A percentile compares a stretch with the other conserved stretches of the same genome.
phyloP scores from a whole-genome alignment of 2,888 invertebrate genomes.

The Euplagia quadripunctaria region DNA sequence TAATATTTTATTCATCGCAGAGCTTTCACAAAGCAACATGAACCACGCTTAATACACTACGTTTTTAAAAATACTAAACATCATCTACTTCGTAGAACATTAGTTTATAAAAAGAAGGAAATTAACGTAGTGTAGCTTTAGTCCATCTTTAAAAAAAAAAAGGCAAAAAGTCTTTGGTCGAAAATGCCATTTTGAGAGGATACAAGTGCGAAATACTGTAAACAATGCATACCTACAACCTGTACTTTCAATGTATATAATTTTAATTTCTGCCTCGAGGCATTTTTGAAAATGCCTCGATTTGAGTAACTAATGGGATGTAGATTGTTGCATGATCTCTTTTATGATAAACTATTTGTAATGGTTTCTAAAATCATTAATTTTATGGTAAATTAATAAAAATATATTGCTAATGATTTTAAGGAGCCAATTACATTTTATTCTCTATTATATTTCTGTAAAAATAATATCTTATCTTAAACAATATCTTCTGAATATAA shows the following conservation, averaged over 20 bases:
- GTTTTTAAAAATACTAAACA: conserved; percentile 12
- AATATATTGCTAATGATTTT: conserved; percentile 10
- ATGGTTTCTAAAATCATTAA: conserved; percentile 23
- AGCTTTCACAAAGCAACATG: conserved; percentile 31
- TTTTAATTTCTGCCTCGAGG: conserved; percentile 19
- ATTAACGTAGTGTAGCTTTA: conserved; percentile 8
- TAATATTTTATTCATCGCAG: no score
- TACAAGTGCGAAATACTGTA: conserved; percentile 3
- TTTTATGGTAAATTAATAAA: conserved; percentile 7
- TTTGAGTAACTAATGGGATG: conserved; percentile 15
- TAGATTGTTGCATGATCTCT: conserved; percentile 35
- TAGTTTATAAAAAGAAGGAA: background rate
- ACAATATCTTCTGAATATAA: background rate
- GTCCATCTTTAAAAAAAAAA: background rate
- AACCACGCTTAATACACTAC: conserved; percentile 25
- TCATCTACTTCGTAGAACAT: conserved; percentile 1
- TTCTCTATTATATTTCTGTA: conserved; percentile 4
- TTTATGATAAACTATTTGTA: conserved; percentile 9
- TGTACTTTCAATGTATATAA: conserved; percentile 11
- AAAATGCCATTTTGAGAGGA: background rate
- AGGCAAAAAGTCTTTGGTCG: background rate
- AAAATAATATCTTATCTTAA: background rate
- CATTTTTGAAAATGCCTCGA: conserved; percentile 22
- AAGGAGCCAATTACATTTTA: conserved; percentile 15
- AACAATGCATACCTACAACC: conserved; percentile 5